Conservation (phyloP, 1,140 invertebrate genomes). For the Polypedilum pembai region DNA sequence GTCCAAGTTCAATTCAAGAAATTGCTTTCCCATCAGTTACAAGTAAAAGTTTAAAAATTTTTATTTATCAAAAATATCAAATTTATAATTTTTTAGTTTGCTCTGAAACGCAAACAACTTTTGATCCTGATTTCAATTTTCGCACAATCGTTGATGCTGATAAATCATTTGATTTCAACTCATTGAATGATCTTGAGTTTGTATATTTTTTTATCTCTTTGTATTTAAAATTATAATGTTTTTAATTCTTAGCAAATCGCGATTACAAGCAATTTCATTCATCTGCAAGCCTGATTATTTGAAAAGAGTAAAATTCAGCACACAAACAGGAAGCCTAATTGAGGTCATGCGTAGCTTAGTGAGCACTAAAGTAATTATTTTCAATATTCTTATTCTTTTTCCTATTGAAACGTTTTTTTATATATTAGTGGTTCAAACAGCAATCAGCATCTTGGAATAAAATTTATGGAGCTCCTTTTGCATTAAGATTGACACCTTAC, state of each 20-base stretch:
- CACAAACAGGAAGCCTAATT: not conserved
- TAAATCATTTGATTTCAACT: not conserved
- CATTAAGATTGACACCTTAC: not conserved
- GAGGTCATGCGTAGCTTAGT: not conserved
- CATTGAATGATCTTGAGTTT: not conserved
- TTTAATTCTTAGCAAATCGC: not conserved
- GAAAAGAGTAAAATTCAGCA: not conserved
- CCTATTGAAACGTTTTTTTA: too few species aligned
- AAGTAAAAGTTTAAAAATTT: not conserved
- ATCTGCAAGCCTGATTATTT: not conserved
- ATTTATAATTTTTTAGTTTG: not conserved
- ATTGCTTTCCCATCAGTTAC: not conserved
- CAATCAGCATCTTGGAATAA: not conserved
- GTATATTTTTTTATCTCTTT: not conserved
- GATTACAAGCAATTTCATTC: not conserved
- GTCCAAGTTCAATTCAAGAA: not conserved
- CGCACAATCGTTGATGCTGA: not conserved
- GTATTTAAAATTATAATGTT: not conserved
- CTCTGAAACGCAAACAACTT: slow-evolving; percentile 7
- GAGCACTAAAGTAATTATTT: too few species aligned
- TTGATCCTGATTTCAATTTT: not conserved
- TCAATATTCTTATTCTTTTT: too few species aligned
- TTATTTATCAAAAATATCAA: not conserved
- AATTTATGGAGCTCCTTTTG: not conserved
- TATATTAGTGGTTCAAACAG: not conserved